Evolutionary conservation across 2,113 vertebrate genomes (phyloP), one percentile per base, ranked within the genome.

Genomic region (Rhipidura dahli): DNA sequence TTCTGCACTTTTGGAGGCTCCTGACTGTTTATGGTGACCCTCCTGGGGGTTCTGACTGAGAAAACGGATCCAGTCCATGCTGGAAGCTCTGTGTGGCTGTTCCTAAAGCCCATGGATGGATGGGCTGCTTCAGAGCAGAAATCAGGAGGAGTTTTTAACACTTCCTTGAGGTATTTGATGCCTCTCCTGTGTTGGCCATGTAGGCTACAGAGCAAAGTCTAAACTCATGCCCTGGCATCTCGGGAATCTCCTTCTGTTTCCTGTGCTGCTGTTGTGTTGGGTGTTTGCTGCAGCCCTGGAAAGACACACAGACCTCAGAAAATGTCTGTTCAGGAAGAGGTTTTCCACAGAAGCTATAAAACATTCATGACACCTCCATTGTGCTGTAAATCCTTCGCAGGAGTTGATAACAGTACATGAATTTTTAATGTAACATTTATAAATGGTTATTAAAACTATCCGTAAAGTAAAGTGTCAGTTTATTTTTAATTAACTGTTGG

Each of bases 391-490:
- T 98, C 97, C 97, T 98, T 98, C 98, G 97, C 98, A 97, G 97
- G 97, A 98, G 97, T 98, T 98, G 98, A 98, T 98, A 98, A 98
- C 98, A 98, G 97, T 96, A 96, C 96, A 98, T 98, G 97, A 97
- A 98, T 98, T 98, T 98, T 98, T 98, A 98, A 98, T 98, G 97
- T 98, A 98, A 98, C 98, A 98, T 98, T 98, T 98, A 98, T 98
- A 98, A 98, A 98, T 98, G 98, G 98, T 98, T 98, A 98, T 98
- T 98, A 98, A 98, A 98, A 98, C 98, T 98, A 98, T 97, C 98
- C 98, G 98, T 98, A 98, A 98, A 98, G 97, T 98, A 98, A 98
- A 98, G 98, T 98, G 98, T 98, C 98, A 97, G 98, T 98, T 98
- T 98, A 98, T 98, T 98, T 98, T 98, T 98, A 98, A 98, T 98